Base-by-base conservation (phyloP, 2,888 invertebrate species). In the Mechanitis messenoides region DNA sequence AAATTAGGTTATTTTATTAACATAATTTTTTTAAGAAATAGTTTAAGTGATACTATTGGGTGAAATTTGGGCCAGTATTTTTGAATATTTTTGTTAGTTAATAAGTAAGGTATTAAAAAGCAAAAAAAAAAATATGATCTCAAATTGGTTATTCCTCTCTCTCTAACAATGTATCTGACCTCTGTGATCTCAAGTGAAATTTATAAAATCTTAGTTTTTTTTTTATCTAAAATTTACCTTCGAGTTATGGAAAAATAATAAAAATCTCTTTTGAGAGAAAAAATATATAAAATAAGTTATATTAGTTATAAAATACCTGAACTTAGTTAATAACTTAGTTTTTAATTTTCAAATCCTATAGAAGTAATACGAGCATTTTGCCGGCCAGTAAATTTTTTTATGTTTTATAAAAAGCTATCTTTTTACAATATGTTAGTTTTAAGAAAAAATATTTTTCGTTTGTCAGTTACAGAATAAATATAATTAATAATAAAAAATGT, bases 1-100 rank as follows among this genome's bases (percentile, higher is more conserved):
- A 31, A 31, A 12, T 45, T 53, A 66, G 64, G 45, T 60, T 45
- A 55, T 35, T 57, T 59, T 59, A 47, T 47, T 66, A 59, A 57
- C 35, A 56, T 28, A 35, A n/a, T 53, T 33, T 9, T 54, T 47
- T 3, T 3, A 54, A 59, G 28, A 46, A 55, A 38, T 33, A n/a
- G 47, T 45, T 42, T 42, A 20, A 42, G 42, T 58, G 59, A 53
- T 58, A 60, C 50, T 61, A 60, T 71, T 70, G 68, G 61, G 68
- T 74, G 73, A 74, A 71, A 71, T 76, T 66, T 75, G 79, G 84
- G 86, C 84, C 86, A 86, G 86, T 85, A 85, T 85, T 84, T 81
- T 79, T 72, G 77, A 80, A 79, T 81, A 58, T 61, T 77, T 80
- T 79, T 71, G 71, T 75, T 73, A 58, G 31, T 61, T 66, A 66